phyloP scores from a whole-genome alignment of 1,140 invertebrate genomes.

The Triops longicaudatus region DNA sequence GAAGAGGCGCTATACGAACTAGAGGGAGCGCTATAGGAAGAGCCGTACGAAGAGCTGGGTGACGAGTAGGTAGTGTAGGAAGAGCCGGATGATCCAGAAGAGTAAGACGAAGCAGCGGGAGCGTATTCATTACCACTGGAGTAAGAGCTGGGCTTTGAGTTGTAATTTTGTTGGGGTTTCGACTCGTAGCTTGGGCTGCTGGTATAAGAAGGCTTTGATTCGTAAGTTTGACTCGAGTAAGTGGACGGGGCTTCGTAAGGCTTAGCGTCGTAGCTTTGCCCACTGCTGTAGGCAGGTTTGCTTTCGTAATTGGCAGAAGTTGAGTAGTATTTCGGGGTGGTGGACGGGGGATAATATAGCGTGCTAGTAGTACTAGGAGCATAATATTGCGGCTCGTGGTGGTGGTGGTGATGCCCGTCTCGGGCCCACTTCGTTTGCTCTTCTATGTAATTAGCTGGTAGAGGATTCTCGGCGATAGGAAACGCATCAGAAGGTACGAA shows the following conservation, averaged over 20 bases:
- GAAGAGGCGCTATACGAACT: neutral
- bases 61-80: neutral
- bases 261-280: neutral
- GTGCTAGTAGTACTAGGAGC: neutral
- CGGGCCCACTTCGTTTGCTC: neutral
- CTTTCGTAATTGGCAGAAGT: neutral
- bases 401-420: neutral
- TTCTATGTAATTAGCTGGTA: neutral
- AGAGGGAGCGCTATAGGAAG: constrained; percentile 14
- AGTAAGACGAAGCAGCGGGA: neutral
- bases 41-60: neutral
- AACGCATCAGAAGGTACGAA: neutral
- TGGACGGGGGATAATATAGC: neutral
- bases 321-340: neutral
- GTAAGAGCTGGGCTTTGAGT: neutral
- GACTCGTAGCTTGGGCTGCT: neutral
- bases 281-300: neutral
- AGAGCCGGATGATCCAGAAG: neutral
- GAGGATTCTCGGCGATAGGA: neutral
- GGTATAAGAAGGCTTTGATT: neutral
- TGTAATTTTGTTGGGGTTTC: too few relatives aligned
- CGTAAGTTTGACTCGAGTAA: neutral
- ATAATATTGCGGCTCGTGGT: neutral
- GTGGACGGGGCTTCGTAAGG: neutral
- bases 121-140: neutral